A percentile compares a stretch with the other conserved stretches of the same genome.
Evolutionary conservation across 2,888 invertebrate genomes (phyloP).

Genomic region (Diarsia mendica): DNA sequence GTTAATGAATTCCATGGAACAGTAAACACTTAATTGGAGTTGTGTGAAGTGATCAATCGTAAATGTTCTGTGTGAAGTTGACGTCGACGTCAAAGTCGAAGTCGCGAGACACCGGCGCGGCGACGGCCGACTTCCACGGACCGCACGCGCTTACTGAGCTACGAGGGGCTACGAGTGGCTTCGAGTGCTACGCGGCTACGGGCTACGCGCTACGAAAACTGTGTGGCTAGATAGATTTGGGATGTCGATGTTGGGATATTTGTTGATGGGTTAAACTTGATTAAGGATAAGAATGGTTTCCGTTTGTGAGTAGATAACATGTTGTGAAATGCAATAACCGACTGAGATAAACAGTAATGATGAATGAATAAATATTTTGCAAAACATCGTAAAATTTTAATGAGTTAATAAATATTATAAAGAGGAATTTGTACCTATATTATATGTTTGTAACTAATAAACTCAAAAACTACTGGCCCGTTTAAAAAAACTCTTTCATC

Average conservation of each 20-base stretch:
- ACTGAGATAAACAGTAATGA: neutral
- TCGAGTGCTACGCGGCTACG: constrained; percentile 71
- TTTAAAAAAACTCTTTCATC: no score
- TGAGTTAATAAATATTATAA: no score
- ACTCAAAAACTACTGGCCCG: no score
- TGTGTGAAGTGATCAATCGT: constrained; percentile 63
- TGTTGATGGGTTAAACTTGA: neutral
- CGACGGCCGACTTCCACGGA: constrained; percentile 82
- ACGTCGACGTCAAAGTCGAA: constrained; percentile 63
- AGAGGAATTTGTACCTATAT: no score
- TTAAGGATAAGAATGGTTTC: neutral
- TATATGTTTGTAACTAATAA: no score
- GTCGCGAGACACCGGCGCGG: constrained; percentile 71
- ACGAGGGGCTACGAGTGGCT: constrained; percentile 68
- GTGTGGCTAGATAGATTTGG: constrained; percentile 22
- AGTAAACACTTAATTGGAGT: constrained; percentile 71
- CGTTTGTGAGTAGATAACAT: neutral
- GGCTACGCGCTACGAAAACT: constrained; percentile 68
- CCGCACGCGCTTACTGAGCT: constrained; percentile 84
- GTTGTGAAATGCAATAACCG: neutral
- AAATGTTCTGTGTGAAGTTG: constrained; percentile 68
- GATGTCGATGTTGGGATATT: constrained; percentile 2
- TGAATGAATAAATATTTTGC: neutral
- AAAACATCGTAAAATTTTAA: neutral
- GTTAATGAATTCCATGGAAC: constrained; percentile 57